phyloP scores from a whole-genome alignment of 2,888 invertebrate species.

The Tenthredo scrophulariae region DNA sequence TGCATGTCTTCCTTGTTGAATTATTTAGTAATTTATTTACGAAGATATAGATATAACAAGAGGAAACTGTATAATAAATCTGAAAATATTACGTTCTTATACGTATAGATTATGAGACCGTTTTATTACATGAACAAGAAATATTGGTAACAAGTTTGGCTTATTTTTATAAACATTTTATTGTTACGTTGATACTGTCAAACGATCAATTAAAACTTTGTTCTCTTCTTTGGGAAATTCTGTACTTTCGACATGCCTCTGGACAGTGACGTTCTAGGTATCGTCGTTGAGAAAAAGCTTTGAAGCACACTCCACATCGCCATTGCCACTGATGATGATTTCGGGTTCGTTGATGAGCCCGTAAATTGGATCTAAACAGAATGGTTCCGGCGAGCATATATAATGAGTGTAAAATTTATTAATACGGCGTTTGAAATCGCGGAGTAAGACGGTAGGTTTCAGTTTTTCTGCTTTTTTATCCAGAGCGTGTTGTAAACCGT shows the following conservation, averaged over 20 bases:
- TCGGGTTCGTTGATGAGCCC: conserved; percentile 86
- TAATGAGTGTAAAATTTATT: not conserved
- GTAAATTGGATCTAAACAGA: conserved; percentile 82
- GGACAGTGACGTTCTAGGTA: conserved; percentile 84
- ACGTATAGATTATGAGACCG: not conserved
- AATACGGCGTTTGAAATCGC: not conserved
- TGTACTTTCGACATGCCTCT: conserved; percentile 85
- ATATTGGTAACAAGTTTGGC: conserved; percentile 25
- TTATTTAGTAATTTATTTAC: not conserved
- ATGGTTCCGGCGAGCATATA: not conserved
- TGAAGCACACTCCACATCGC: conserved; percentile 84
- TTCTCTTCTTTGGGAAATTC: conserved; percentile 73
- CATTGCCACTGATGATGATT: conserved; percentile 86
- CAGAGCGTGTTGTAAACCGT: not conserved
- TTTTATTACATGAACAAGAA: conserved; percentile 19
- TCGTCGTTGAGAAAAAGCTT: conserved; percentile 85
- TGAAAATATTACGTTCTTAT: not conserved
- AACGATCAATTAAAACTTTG: conserved; percentile 23
- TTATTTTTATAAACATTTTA: not conserved
- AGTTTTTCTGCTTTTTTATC: not conserved
- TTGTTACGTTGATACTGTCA: not conserved
- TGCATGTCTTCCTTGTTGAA: not conserved
- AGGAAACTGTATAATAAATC: not conserved
- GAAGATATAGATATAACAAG: not conserved
- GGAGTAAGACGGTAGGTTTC: not conserved